Base-by-base conservation (phyloP, 2,797 vertebrate species). In the Hirundo rustica region DNA sequence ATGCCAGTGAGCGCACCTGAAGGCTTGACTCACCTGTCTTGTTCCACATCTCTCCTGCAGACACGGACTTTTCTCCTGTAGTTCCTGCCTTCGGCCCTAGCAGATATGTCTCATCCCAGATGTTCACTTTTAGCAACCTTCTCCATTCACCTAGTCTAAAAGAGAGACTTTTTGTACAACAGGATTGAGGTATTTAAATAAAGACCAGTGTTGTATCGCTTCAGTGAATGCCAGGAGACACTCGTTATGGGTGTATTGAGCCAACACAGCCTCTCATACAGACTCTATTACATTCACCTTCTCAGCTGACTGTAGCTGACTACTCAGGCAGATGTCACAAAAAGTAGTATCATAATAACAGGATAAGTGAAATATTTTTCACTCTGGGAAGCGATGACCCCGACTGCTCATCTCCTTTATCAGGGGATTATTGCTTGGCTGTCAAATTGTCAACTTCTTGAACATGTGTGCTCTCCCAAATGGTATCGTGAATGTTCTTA, bases 1-100 rank as follows among this genome's bases (percentile, higher is more conserved):
- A 6, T 25, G 23, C 26, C 5, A 2, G 7, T 23, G 13, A 50
- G 36, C 0, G 2, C 5, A 34, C 2, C 0, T 5, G 15, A 47
- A 22, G 7, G 22, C 55, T 27, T 20, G 10, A 13, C 16, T 51
- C 11, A 3, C 5, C 17, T 6, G 3, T 32, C 14, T 36, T 30
- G 16, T 48, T 21, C 16, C 2, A 1, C 36, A 20, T 32, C 36
- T 67, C n/a, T 85, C 60, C 13, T 10, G 23, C 5, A 6, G 13
- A 32, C 27, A 32, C 16, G 2, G 13, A 61, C 20, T 73, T 48
- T 44, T 44, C n/a, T 68, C 19, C 18, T 32, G 15, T 14, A 42
- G 12, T 11, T 81, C 54, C 58, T 64, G n/a, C 36, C n/a, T 60
- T 67, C 25, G 81, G 18, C 18, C 17, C 22, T 38, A 23, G 32